Evolutionary conservation across 2,113 vertebrate genomes (phyloP).

Genomic region (Orientallactaga bullata): DNA sequence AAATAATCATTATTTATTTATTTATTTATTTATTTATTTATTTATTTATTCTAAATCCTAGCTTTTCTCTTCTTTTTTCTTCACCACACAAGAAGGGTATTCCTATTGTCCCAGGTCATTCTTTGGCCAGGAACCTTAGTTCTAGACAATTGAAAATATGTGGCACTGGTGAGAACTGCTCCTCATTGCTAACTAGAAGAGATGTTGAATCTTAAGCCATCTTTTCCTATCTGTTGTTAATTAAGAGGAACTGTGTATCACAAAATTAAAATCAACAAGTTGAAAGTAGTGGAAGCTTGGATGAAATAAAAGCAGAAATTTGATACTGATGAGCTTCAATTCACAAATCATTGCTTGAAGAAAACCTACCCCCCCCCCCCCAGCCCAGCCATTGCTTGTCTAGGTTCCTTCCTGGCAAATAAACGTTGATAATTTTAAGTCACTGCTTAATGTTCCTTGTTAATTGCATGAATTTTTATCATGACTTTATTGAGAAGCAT

Average conservation of each 20-base stretch:
- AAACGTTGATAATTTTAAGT: not conserved
- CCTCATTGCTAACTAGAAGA: not conserved
- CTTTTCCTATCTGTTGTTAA: not conserved
- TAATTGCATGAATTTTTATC: no score
- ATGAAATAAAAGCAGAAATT: not conserved
- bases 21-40: no score
- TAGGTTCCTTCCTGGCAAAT: not conserved
- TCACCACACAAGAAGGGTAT: not conserved
- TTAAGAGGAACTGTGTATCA: not conserved
- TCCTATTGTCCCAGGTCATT: accelerated
- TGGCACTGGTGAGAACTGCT: not conserved
- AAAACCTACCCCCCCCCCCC: not conserved
- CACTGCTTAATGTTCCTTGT: not conserved
- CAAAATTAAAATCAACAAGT: not conserved
- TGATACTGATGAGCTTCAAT: not conserved
- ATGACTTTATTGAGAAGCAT: no score
- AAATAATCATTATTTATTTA: no score
- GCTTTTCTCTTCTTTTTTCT: not conserved
- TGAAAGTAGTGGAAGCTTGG: not conserved
- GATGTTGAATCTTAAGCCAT: not conserved
- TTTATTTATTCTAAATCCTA: no score
- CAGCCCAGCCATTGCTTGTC: not conserved
- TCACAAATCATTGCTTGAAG: not conserved
- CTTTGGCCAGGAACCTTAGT: not conserved
- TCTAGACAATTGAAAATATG: not conserved